These are phyloP conservation scores for Tineola bisselliella DNA, from an alignment of 2,888 invertebrate genomes.

Conservation along the genomic window DNA sequence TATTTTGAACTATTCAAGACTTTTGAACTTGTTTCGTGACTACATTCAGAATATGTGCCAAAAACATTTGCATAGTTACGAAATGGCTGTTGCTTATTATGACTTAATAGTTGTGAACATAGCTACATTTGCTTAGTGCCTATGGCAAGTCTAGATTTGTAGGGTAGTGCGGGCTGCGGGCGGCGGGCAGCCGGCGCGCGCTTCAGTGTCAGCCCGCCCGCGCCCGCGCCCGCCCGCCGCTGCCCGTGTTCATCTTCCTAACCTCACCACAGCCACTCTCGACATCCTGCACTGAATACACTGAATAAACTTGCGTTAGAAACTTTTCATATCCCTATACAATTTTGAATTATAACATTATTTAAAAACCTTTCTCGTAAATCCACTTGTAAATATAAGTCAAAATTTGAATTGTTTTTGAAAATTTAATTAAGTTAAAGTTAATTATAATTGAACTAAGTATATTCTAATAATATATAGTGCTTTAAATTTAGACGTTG, in stretches of 20 bases:
- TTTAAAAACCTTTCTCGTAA: not conserved
- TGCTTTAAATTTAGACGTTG: not conserved
- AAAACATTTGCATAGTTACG: constrained; percentile 6
- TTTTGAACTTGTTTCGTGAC: constrained; percentile 5
- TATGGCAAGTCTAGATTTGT: not conserved
- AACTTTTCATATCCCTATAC: not conserved
- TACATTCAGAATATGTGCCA: not conserved
- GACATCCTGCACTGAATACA: not conserved
- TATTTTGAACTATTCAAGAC: not conserved
- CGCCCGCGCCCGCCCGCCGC: constrained; percentile 20
- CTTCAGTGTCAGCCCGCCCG: constrained; percentile 61
- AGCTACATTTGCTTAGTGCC: not conserved
- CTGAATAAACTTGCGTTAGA: not conserved
- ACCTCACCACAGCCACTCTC: not conserved
- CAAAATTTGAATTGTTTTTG: not conserved
- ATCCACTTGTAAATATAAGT: not conserved
- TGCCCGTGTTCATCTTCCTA: not conserved
- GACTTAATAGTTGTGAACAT: not conserved
- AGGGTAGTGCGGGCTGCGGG: constrained; percentile 28
- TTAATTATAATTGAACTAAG: too few species aligned
- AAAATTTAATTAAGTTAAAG: too few species aligned
- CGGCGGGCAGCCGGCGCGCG: constrained; percentile 46
- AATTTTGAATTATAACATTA: not conserved
- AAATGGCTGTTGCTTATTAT: not conserved
- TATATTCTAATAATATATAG: not conserved